Conservation (phyloP, 2,113 vertebrate genomes). For the Morone saxatilis region DNA sequence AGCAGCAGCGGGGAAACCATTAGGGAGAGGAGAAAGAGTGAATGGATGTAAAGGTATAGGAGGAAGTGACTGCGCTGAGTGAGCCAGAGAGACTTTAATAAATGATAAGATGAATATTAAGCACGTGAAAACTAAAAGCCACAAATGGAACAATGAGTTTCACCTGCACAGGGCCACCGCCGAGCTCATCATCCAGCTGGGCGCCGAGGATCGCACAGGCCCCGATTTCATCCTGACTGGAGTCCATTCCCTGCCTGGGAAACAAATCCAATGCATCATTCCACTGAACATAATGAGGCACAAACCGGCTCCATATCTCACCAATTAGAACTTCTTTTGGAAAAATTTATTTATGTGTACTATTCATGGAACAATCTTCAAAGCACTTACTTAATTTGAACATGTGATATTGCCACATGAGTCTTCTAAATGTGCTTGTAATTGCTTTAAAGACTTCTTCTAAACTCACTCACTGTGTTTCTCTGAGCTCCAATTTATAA, state of each 20-base stretch:
- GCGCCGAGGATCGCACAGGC: slow-evolving; percentile 89
- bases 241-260: slow-evolving; percentile 92
- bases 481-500: not conserved
- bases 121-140: not conserved
- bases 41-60: slow-evolving; percentile 56
- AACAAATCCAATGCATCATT: not conserved
- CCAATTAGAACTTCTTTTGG: not conserved
- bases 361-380: not conserved
- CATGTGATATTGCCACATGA: not conserved
- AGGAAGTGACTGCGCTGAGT: slow-evolving; percentile 18
- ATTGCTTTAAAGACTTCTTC: not conserved
- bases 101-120: slow-evolving; percentile 23
- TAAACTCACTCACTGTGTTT: not conserved
- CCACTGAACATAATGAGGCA: not conserved
- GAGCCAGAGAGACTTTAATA: slow-evolving; percentile 21
- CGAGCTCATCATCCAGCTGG: slow-evolving; percentile 95
- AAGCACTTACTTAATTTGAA: not conserved
- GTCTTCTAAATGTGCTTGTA: not conserved
- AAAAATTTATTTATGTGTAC: not conserved
- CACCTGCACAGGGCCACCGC: slow-evolving; percentile 95
- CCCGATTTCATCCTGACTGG: slow-evolving; percentile 92
- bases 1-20: slow-evolving; percentile 31
- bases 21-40: slow-evolving; percentile 21
- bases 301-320: not conserved
- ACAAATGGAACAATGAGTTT: not conserved